Evolutionary conservation across 2,113 vertebrate species (phyloP), one percentile per base, ranked within the genome.

Genomic region (Galbula dea): DNA sequence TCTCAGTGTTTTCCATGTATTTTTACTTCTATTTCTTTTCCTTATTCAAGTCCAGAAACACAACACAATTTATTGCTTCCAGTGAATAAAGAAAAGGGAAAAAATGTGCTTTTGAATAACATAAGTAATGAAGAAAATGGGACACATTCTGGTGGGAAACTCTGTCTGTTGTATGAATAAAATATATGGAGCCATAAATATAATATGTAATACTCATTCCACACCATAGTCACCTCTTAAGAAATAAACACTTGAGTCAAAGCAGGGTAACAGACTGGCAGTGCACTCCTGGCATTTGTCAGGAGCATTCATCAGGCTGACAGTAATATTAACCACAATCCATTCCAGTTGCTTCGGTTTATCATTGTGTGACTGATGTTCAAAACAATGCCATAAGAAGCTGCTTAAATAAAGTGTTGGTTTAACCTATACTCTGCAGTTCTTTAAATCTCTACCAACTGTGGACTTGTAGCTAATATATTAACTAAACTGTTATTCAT

Each of bases 251-350:
- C 71, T 94, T 48, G 54, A 93, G 90, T 87, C 73, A 88, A 86
- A 97, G 59, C 61, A 91, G 80, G 86, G 96, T 89, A 96, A 95
- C 77, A 95, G 89, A 92, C 82, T 94, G 91, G 96, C 94, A 96
- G 90, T 29, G 67, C 75, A 77, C 43, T 96, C 87, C 97, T 98
- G 97, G 97, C 86, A 52, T 96, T 94, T 79, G 89, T 97, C 96
- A 97, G 90, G 45, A 92, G 89, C 79, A 71, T 94, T 96, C 34
- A 4, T 96, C 96, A 96, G 88, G 86, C 80, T 97, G 97, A 97
- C 96, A 98, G 96, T 95, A 98, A 96, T 97, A 97, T 94, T 97
- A 97, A 98, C 96, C 97, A 97, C 96, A 95, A 96, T 95, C 94
- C 96, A 97, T 97, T 97, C 93, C 95, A 97, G 90, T 97, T 96